Conservation (phyloP, 92 coral and sea anemone genomes). For the Paragorgia papillata region DNA sequence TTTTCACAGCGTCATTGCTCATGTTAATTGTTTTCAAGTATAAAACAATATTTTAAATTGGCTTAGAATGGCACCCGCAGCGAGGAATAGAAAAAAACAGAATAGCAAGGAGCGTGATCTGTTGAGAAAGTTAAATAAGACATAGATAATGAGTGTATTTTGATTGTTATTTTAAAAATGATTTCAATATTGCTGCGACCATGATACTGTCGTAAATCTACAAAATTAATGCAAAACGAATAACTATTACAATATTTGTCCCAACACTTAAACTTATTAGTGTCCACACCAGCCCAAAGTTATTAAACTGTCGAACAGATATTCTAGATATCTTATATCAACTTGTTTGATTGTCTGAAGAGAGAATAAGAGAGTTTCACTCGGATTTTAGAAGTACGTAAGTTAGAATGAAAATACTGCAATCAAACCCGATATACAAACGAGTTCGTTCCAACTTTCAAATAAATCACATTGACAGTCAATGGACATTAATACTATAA, state of each 20-base stretch:
- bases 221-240: background rate
- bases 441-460: no score
- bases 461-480: no score
- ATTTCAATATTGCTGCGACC: no score
- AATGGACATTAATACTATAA: no score
- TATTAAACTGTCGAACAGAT: slow-evolving; percentile 15
- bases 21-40: background rate
- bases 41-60: background rate
- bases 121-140: background rate
- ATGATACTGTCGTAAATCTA: background rate
- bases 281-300: background rate
- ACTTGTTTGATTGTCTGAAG: slow-evolving; percentile 6
- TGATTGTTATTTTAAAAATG: background rate
- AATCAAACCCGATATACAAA: no score
- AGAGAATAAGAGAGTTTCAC: background rate
- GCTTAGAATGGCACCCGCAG: background rate
- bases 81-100: background rate
- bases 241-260: background rate
- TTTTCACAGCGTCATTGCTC: background rate
- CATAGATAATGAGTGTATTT: background rate
- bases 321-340: background rate
- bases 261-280: no score
- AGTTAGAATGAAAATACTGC: background rate
- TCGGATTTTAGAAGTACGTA: background rate
- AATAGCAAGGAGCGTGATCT: background rate